Evolutionary conservation across 2,888 invertebrate genomes (phyloP).

Genomic region (Chymomyza fuscimana): DNA sequence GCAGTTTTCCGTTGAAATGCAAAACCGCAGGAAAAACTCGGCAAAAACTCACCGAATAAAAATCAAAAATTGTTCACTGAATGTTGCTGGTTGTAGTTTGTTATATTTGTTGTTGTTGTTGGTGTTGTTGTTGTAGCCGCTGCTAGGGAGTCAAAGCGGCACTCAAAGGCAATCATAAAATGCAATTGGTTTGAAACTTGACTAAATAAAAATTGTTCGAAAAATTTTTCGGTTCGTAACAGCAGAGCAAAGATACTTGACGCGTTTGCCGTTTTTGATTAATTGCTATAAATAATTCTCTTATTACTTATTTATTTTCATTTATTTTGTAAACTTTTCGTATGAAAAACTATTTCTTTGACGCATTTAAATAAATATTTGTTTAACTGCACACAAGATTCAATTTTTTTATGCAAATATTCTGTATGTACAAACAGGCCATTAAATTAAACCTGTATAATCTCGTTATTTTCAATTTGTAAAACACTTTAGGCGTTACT

Average conservation of each 20-base stretch:
- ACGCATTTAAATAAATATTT: not conserved
- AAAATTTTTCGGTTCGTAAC: not conserved
- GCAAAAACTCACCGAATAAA: conserved; percentile 54
- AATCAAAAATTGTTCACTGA: conserved; percentile 50
- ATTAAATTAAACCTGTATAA: not conserved
- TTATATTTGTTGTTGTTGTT: conserved; percentile 9
- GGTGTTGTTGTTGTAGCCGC: conserved; percentile 27
- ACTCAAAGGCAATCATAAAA: conserved; percentile 69
- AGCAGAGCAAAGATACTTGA: conserved; percentile 15
- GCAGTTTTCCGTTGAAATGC: not conserved
- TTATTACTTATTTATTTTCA: not conserved
- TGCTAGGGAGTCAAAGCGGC: conserved; percentile 47
- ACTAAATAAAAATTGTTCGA: conserved; percentile 33
- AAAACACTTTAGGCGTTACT: not conserved
- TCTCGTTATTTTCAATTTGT: not conserved
- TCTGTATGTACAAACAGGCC: too few relatives aligned
- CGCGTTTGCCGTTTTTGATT: conserved; percentile 26
- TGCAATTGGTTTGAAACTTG: conserved; percentile 66
- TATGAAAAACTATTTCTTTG: not conserved
- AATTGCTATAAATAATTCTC: conserved; percentile 9
- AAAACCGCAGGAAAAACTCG: conserved; percentile 3
- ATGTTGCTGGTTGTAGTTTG: conserved; percentile 7
- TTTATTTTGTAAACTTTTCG: not conserved
- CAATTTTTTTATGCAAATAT: not conserved
- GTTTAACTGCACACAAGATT: not conserved